These are phyloP conservation scores for Halictus quadricinctus DNA, from an alignment of 2,888 invertebrate species.

Conservation along the genomic window DNA sequence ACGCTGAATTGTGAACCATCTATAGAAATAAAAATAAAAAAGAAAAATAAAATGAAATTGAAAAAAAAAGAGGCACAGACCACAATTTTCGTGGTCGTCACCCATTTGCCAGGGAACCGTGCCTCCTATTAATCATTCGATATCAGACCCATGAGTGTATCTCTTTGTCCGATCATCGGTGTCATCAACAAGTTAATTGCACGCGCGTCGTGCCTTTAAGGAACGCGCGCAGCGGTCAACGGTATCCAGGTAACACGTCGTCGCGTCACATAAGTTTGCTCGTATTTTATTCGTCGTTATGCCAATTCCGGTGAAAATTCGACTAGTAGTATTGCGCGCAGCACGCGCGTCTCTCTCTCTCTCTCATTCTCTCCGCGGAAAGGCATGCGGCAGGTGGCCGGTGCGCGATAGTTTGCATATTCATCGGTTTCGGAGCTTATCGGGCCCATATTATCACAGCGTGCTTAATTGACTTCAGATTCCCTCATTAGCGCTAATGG, in stretches of 20 bases:
- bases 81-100: neutral
- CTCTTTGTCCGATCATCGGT: constrained; percentile 8
- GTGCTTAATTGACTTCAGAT: constrained; percentile 79
- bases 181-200: constrained; percentile 25
- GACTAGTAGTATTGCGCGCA: neutral
- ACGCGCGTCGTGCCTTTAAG: neutral
- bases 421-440: constrained; percentile 76
- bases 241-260: neutral
- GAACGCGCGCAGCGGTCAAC: neutral
- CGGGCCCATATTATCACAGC: constrained; percentile 75
- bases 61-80: too few species aligned
- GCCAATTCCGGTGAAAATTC: constrained; percentile 40
- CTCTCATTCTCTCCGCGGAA: constrained; percentile 23
- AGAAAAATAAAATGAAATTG: neutral
- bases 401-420: constrained; percentile 77
- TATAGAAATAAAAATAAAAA: neutral
- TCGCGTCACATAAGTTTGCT: neutral
- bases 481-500: constrained; percentile 79
- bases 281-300: constrained; percentile 8
- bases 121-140: constrained; percentile 8
- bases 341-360: constrained; percentile 15
- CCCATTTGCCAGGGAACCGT: neutral
- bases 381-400: constrained; percentile 74
- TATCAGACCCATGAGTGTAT: neutral
- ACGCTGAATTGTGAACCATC: too few species aligned